phyloP scores from a whole-genome alignment of 2,113 vertebrate genomes.

The Periophthalmus modestus region DNA sequence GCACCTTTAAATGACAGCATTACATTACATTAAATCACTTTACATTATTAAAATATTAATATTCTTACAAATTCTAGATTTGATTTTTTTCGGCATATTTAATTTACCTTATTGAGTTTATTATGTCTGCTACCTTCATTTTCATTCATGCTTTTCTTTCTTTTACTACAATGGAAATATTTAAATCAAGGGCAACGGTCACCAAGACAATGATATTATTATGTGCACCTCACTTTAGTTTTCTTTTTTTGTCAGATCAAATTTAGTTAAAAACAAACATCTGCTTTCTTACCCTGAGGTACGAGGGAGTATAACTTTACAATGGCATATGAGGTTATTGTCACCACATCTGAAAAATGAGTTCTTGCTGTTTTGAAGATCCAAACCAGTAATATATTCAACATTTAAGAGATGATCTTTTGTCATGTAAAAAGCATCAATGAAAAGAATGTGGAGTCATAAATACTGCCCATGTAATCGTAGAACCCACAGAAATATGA shows the following conservation, averaged over 20 bases:
- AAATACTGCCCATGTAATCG: background rate
- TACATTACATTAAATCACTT: no score
- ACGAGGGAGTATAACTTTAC: background rate
- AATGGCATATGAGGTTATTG: background rate
- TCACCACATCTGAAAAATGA: background rate
- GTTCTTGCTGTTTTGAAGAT: background rate
- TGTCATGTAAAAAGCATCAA: constrained; percentile 10
- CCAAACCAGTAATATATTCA: constrained; percentile 1
- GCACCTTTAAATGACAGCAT: no score
- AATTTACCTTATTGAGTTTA: no score
- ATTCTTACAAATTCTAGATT: no score
- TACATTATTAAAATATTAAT: no score
- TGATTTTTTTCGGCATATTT: no score
- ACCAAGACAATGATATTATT: background rate
- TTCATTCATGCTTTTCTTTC: background rate
- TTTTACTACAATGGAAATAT: constrained; percentile 30
- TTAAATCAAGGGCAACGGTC: background rate
- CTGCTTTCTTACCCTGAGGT: background rate
- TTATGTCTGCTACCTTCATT: background rate
- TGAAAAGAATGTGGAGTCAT: background rate
- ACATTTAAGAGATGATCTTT: background rate
- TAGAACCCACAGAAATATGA: constrained; percentile 3
- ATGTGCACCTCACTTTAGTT: background rate
- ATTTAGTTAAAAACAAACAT: constrained; percentile 6
- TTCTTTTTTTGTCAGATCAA: background rate